Conservation (phyloP, 2,888 invertebrate genomes). For the Dione vanillae region DNA sequence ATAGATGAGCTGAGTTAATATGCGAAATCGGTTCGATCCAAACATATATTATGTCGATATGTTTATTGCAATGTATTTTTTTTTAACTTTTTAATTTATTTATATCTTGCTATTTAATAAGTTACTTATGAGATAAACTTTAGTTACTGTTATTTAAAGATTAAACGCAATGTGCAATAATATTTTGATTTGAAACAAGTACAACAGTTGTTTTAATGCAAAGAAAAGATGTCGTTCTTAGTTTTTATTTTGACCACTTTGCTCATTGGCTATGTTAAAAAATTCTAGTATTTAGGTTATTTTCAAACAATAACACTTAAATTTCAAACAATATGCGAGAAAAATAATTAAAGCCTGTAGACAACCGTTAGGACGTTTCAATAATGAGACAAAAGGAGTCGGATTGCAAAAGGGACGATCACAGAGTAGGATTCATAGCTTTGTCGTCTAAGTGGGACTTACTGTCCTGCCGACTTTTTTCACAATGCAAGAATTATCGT, state of each 20-base stretch:
- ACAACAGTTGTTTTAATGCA: not conserved
- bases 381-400: slow-evolving; percentile 55
- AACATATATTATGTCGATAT: not conserved
- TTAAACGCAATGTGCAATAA: too few relatives aligned
- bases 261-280: slow-evolving; percentile 7
- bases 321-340: slow-evolving; percentile 40
- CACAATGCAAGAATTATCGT: slow-evolving; percentile 43
- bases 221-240: not conserved
- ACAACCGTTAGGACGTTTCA: slow-evolving; percentile 58
- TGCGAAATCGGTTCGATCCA: not conserved
- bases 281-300: slow-evolving; percentile 12
- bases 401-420: slow-evolving; percentile 61
- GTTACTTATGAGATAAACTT: too few relatives aligned
- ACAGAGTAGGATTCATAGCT: slow-evolving; percentile 58
- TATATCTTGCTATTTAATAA: too few relatives aligned
- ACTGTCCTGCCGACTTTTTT: slow-evolving; percentile 55
- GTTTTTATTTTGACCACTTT: slow-evolving; percentile 25
- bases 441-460: slow-evolving; percentile 72
- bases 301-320: slow-evolving; percentile 29
- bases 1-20: not conserved
- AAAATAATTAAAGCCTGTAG: slow-evolving; percentile 44
- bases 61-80: too few relatives aligned
- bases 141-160: too few relatives aligned
- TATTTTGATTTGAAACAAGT: not conserved
- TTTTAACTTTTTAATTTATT: too few relatives aligned